Percentiles rank a stretch among this genome's conserved stretches.
Evolutionary conservation across 2,797 vertebrate genomes (phyloP).

Genomic region (Knipowitschia caucasica): DNA sequence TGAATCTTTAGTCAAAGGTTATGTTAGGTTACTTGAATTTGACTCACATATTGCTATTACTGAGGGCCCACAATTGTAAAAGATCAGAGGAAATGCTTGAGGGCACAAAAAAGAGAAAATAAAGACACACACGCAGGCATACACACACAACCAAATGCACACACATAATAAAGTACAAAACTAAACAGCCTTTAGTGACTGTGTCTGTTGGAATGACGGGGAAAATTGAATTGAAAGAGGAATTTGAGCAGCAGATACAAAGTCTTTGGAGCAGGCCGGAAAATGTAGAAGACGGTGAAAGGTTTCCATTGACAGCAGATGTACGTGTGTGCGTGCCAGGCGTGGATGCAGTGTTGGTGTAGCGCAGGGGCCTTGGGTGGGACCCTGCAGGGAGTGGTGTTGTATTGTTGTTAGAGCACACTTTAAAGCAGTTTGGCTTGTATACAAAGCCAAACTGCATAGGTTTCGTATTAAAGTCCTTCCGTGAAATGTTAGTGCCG

Average conservation of each 20-base stretch:
- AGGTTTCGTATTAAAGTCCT: too few species aligned
- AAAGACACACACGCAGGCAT: too few species aligned
- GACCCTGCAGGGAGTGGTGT: conserved; percentile 34
- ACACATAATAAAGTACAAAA: background rate
- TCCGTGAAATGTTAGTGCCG: too few species aligned
- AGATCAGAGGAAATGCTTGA: conserved; percentile 3
- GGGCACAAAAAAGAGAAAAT: background rate
- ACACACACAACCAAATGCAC: too few species aligned
- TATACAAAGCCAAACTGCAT: too few species aligned
- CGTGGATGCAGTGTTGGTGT: conserved; percentile 29
- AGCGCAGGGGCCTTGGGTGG: conserved; percentile 33
- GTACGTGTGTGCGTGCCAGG: conserved; percentile 10
- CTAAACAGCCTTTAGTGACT: conserved; percentile 3
- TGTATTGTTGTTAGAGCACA: too few species aligned
- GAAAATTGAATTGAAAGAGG: background rate
- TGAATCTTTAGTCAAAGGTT: conserved; percentile 1
- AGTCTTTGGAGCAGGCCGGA: background rate
- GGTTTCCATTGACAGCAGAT: conserved; percentile 44
- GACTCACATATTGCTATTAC: conserved; percentile 8
- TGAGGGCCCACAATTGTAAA: conserved; percentile 3
- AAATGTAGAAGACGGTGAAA: conserved; percentile 5
- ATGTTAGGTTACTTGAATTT: background rate
- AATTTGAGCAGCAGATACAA: conserved; percentile 2
- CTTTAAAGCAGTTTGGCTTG: too few species aligned
- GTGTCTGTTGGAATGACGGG: background rate